A percentile compares a stretch with the other conserved stretches of the same genome.
These are phyloP conservation scores for Hylaea fasciaria DNA, from an alignment of 2,888 invertebrate genomes.

Conservation along the genomic window DNA sequence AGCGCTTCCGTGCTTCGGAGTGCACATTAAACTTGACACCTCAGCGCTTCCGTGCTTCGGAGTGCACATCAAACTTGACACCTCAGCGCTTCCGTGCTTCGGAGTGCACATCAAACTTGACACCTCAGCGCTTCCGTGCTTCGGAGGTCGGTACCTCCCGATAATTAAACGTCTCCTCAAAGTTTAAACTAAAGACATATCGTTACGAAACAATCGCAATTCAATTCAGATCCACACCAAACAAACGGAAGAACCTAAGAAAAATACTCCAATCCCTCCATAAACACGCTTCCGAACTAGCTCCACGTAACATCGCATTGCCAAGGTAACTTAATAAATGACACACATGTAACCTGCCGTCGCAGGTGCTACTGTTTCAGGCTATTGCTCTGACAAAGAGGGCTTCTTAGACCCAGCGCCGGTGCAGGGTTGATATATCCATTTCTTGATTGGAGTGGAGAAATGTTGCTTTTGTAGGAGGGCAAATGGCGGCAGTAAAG, in stretches of 20 bases:
- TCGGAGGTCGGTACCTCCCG: too few species aligned
- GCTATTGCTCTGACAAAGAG: conserved; percentile 66
- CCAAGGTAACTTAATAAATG: conserved; percentile 60
- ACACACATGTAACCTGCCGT: conserved; percentile 57
- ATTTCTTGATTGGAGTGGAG: conserved; percentile 37
- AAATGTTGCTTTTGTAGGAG: conserved; percentile 10
- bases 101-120: too few species aligned
- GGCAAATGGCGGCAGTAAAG: conserved; percentile 15
- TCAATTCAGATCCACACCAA: neutral
- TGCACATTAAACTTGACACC: too few species aligned
- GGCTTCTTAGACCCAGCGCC: conserved; percentile 35
- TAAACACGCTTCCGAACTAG: conserved; percentile 7
- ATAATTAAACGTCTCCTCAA: too few species aligned
- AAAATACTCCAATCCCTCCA: conserved; percentile 11
- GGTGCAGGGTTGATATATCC: conserved; percentile 47
- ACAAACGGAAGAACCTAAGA: neutral
- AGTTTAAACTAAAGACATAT: too few species aligned
- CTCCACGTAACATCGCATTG: conserved; percentile 10
- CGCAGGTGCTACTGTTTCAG: conserved; percentile 68
- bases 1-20: too few species aligned
- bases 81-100: too few species aligned
- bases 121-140: too few species aligned
- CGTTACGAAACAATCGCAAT: too few species aligned
- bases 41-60: too few species aligned
- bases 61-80: too few species aligned